A percentile compares a stretch with the other conserved stretches of the same genome.
Conservation (phyloP, 37 sponge, comb jelly and placozoan species). For the Aplysina aerophoba region DNA sequence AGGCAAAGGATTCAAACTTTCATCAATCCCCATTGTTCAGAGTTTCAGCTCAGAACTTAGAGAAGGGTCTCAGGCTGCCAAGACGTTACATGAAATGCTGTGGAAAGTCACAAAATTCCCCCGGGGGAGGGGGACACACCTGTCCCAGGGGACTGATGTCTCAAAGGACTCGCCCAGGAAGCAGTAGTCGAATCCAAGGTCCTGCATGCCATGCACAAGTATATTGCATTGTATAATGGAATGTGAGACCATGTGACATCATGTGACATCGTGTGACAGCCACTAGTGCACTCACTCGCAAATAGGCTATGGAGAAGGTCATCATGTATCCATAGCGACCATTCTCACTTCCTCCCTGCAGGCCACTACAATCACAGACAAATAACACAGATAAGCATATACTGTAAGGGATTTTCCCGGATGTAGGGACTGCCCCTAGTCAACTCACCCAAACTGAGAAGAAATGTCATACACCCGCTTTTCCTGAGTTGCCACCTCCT, state of each 20-base stretch:
- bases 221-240: no score
- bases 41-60: no score
- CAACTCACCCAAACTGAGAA: constrained; percentile 64
- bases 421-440: neutral
- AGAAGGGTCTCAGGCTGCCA: no score
- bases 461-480: constrained; percentile 73
- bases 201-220: constrained; percentile 35
- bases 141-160: constrained; percentile 95
- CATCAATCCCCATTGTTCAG: no score
- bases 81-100: no score
- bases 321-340: constrained; percentile 88
- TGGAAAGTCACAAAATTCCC: neutral
- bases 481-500: constrained; percentile 85
- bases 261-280: constrained; percentile 17
- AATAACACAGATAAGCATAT: no score
- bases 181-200: constrained; percentile 85
- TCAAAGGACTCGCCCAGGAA: constrained; percentile 93
- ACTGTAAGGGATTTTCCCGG: neutral
- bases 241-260: no score
- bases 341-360: constrained; percentile 94
- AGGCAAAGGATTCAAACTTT: no score
- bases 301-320: constrained; percentile 91
- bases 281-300: constrained; percentile 59
- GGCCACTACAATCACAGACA: constrained; percentile 61
- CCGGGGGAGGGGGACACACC: constrained; percentile 50